Base-by-base conservation (phyloP, 2,797 vertebrate species). In the Sebastes steindachneri region DNA sequence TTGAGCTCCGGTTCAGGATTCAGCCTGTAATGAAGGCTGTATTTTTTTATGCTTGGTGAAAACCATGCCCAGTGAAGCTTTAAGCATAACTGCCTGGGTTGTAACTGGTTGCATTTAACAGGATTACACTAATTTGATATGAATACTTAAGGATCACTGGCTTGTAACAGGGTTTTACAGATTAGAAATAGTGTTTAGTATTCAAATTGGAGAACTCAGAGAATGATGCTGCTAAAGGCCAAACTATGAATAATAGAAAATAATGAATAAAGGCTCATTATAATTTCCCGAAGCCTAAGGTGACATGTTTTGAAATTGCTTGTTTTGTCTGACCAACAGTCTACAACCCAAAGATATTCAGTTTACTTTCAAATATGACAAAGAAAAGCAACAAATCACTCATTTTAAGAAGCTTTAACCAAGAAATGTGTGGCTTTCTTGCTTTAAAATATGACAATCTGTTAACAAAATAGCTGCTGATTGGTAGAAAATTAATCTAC, bases 101-200 rank as follows among this genome's bases (percentile, higher is more conserved):
- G 12, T 75, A 69, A 48, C 35, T 48, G 58, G 35, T 63, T 75
- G 28, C 37, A 55, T 59, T 77, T 77, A 82, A 75, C 31, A 73
- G 68, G 70, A 84, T 77, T 80, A 80, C 54, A 78, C 58, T 41
- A 23, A 84, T 73, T 66, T 59, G 60, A 82, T 64, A 23, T 70
- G 23, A 75, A 75, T 28, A 35, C 26, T 65, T 68, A 26, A 41
- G 70, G 25, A 68, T 25, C 33, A 31, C n/a, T 63, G 53, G 28
- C 62, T 28, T 51, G 8, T 76, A 37, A 73, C 12, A 28, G 15
- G 63, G 37, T 70, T 77, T 69, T 59, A 62, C 26, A 28, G 60
- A 77, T 73, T 41, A 19, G 17, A 73, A 31, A 45, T 60, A 19
- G 14, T 33, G 26, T 68, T 77, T 53, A 26, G 37, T 68, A 51